These are phyloP conservation scores for Lissocephala sabroskyi DNA, from an alignment of 2,888 invertebrate genomes.

Conservation along the genomic window DNA sequence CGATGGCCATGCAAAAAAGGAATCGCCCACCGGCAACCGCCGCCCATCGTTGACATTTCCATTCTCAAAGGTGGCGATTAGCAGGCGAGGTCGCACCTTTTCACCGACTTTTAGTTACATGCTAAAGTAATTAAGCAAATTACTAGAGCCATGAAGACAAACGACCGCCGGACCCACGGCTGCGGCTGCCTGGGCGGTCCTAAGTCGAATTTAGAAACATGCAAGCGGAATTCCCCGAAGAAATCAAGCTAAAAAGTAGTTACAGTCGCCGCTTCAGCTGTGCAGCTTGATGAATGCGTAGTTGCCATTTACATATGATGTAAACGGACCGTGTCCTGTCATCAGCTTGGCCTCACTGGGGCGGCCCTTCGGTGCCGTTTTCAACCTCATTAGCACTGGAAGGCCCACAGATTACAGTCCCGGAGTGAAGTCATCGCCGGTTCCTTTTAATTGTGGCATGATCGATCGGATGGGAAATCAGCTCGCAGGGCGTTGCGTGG, in stretches of 20 bases:
- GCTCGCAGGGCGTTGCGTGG: conserved; percentile 14
- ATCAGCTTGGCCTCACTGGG: conserved; percentile 37
- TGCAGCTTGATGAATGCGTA: conserved; percentile 4
- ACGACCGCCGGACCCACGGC: conserved; percentile 30
- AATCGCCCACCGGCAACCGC: no score
- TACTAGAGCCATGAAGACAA: conserved; percentile 48
- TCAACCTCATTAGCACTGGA: no score
- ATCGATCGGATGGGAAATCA: conserved; percentile 16
- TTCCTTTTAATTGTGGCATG: background rate
- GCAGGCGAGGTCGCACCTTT: conserved; percentile 40
- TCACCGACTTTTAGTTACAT: conserved; percentile 34
- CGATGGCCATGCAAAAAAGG: conserved; percentile 41
- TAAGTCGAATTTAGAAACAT: background rate
- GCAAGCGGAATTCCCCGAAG: conserved; percentile 61
- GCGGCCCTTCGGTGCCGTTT: no score
- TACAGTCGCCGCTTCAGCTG: conserved; percentile 14
- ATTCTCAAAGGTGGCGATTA: conserved; percentile 36
- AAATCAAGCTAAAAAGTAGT: conserved; percentile 71
- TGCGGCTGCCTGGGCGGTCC: no score
- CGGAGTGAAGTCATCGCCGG: conserved; percentile 10
- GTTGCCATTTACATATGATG: conserved; percentile 64
- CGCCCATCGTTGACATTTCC: conserved; percentile 40
- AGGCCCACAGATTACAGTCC: conserved; percentile 52
- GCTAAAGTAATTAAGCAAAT: conserved; percentile 65
- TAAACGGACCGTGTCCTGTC: no score